These are phyloP conservation scores for Scaptomyza cyrtandrae DNA, from an alignment of 2,888 invertebrate genomes.

Conservation along the genomic window DNA sequence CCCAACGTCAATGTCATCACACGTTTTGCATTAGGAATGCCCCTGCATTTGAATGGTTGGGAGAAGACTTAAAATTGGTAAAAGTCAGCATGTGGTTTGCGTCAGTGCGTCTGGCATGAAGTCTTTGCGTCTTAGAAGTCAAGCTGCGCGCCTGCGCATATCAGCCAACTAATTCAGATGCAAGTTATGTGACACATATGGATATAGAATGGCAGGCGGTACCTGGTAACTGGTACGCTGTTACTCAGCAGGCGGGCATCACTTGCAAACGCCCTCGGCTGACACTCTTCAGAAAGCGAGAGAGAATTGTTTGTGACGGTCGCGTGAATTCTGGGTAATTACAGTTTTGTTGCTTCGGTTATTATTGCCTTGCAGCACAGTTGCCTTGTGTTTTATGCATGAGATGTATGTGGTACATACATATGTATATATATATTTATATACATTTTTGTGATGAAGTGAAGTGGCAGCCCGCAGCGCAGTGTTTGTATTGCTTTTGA, in stretches of 20 bases:
- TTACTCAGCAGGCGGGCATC: slow-evolving; percentile 54
- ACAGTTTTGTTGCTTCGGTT: slow-evolving; percentile 29
- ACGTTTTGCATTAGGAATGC: slow-evolving; percentile 77
- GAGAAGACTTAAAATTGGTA: slow-evolving; percentile 25
- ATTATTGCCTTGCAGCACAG: slow-evolving; percentile 4
- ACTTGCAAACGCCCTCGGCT: slow-evolving; percentile 48
- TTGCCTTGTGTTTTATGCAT: slow-evolving; percentile 13
- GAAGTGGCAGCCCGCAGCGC: slow-evolving; percentile 75
- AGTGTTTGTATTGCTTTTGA: slow-evolving; percentile 78
- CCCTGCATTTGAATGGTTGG: slow-evolving; percentile 13
- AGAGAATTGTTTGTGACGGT: slow-evolving; percentile 22
- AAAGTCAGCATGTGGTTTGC: slow-evolving; percentile 72
- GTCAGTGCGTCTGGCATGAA: slow-evolving; percentile 63
- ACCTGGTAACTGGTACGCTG: slow-evolving; percentile 22
- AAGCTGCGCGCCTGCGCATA: slow-evolving; percentile 76
- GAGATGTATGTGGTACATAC: neutral
- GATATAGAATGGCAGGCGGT: slow-evolving; percentile 16
- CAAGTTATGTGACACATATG: slow-evolving; percentile 69
- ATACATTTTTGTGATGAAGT: slow-evolving; percentile 20
- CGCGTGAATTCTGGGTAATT: slow-evolving; percentile 77
- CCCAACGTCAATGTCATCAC: slow-evolving; percentile 43
- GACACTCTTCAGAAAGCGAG: slow-evolving; percentile 16
- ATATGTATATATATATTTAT: neutral
- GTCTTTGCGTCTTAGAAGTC: slow-evolving; percentile 37
- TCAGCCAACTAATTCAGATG: slow-evolving; percentile 55